Evolutionary conservation across 1,140 invertebrate genomes (phyloP), one percentile per base, ranked within the genome.

Genomic region (silkworm (Bombyx mori)): DNA sequence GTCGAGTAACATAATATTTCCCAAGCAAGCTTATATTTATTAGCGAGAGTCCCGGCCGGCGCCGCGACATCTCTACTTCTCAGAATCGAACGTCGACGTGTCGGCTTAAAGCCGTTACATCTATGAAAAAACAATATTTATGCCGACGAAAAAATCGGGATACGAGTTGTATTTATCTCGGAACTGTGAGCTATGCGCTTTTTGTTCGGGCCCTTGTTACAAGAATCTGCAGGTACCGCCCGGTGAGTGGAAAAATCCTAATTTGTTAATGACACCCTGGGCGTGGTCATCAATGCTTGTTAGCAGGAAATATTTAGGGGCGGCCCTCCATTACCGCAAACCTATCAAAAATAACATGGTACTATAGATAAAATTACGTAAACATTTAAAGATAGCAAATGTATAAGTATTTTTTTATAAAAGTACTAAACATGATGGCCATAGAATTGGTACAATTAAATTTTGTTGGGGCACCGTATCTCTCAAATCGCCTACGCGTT

Each of bases 1-100:
- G 71, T 79, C 76, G 26, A 35, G 83, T 86, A 86, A 86, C 78
- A 83, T 82, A 87, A 87, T 87, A 87, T 87, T 86, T 84, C 78
- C 82, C 77, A 78, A 79, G 77, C 74, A 83, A 77, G 68, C 77
- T 82, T 83, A 83, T 86, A 87, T 84, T 85, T 87, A 87, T 85
- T 82, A 78, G 78, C 68, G 58, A 73, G 69, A 63, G 57, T 65
- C 64, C 60, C 61, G 57, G 48, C 63, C 74, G 82, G 81, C 80
- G 82, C 84, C 84, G 82, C 74, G 76, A 83, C 83, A 81, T 67
- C 72, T 70, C 69, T 65, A 70, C 76, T 85, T 85, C 82, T 71
- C 72, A 84, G 84, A 85, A 86, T 56, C 60, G 75, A 82, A 66
- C 69, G 66, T 70, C 70, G 72, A 75, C 71, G 77, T 77, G 83